Evolutionary conservation across 2,888 invertebrate species (phyloP).

Genomic region (Anarsia innoxiella): DNA sequence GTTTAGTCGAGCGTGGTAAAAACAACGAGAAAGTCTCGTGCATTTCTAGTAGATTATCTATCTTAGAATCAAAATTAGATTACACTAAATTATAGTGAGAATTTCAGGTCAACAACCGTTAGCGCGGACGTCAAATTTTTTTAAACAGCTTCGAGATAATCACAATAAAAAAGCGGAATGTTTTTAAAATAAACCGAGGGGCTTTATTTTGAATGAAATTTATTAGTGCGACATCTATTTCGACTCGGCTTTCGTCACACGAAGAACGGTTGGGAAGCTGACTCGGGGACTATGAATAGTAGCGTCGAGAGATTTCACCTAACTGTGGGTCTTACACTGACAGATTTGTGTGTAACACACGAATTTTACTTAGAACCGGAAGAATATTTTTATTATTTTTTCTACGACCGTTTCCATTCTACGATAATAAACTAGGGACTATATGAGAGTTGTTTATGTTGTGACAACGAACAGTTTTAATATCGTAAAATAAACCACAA

Average conservation of each 20-base stretch:
- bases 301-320: constrained; percentile 34
- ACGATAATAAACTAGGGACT: background rate
- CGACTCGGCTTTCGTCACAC: constrained; percentile 55
- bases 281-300: constrained; percentile 55
- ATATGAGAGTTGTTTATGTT: background rate
- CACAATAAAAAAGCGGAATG: constrained; percentile 50
- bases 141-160: constrained; percentile 49
- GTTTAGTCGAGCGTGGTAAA: no score
- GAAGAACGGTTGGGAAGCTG: constrained; percentile 31
- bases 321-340: constrained; percentile 48
- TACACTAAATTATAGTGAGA: constrained; percentile 46
- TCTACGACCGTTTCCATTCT: background rate
- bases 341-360: constrained; percentile 68
- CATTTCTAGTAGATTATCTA: no score
- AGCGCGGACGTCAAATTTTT: constrained; percentile 31
- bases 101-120: constrained; percentile 51
- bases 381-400: constrained; percentile 18
- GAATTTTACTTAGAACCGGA: constrained; percentile 39
- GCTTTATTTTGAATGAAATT: constrained; percentile 58
- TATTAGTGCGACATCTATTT: constrained; percentile 62
- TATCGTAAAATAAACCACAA: constrained; percentile 12
- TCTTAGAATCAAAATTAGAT: constrained; percentile 31
- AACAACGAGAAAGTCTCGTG: no score
- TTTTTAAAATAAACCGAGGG: constrained; percentile 46
- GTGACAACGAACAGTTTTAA: background rate